Base-by-base conservation (phyloP, 2,888 invertebrate genomes). In the Palloptera scutellata region DNA sequence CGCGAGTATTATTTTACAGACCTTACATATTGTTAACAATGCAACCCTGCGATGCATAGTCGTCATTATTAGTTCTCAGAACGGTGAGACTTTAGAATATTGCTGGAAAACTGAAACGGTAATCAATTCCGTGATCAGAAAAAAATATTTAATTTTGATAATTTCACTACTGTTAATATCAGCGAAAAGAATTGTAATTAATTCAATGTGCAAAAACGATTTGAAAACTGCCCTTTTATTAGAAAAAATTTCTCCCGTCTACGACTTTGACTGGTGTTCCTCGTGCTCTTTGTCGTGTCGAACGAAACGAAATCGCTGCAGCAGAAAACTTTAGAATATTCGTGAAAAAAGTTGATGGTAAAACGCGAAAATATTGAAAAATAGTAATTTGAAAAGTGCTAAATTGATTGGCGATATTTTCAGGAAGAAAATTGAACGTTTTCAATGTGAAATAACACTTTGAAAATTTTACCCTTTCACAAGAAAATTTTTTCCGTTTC, bases 51-150 rank as follows among this genome's bases (percentile, higher is more conserved):
- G 30, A 30, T 30, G 30, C 30, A 30, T 30, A 30, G 30, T 30
- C 30, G 30, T 30, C 30, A 30, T 30, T 30, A 30, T 30, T 30
- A 30, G 30, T 30, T 30, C 30, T 30, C 30, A 30, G 6, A 30
- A 30, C 30, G 30, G 30, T 30, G 30, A 68, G 59, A 65, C 59
- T 67, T 72, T 57, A 69, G 71, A 73, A 70, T 70, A 66, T 68
- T 67, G 70, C 69, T 70, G 60, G 66, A 71, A 71, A 72, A 70
- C 64, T 66, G 58, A 66, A 66, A 72, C 72, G 72, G 73, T 73
- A 72, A 70, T n/a, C n/a, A 48, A 62, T 55, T n/a, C n/a, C n/a
- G 17, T 41, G 43, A 68, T 66, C 67, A 63, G 65, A 73, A 60
- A 67, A 65, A 63, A 71, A 72, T 72, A 70, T 54, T 20, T 45